Percentiles rank a stretch among this genome's conserved stretches.
phyloP scores from a whole-genome alignment of 2,888 invertebrate genomes.

The Drosophila kanekoi region DNA sequence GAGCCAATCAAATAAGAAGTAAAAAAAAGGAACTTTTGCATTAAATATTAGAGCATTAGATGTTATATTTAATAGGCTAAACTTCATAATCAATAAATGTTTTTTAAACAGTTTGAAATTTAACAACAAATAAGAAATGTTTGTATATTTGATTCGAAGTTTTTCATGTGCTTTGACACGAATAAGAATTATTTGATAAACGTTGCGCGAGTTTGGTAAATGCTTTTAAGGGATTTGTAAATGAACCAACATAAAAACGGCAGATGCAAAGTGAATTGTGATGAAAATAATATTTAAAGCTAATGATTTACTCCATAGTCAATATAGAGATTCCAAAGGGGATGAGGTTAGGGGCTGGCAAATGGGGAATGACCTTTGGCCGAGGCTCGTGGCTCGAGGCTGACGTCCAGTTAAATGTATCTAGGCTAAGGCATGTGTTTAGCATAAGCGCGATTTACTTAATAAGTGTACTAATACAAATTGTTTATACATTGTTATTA shows the following conservation, averaged over 20 bases:
- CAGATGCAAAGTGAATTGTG: constrained; percentile 85
- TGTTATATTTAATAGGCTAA: constrained; percentile 6
- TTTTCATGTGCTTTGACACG: too few relatives aligned
- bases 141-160: neutral
- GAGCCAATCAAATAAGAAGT: constrained; percentile 42
- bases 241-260: constrained; percentile 58
- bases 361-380: too few relatives aligned
- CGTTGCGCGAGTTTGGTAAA: constrained; percentile 15
- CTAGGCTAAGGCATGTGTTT: constrained; percentile 36
- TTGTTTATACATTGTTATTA: constrained; percentile 73
- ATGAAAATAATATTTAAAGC: constrained; percentile 68
- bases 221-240: constrained; percentile 34
- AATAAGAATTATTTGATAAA: constrained; percentile 13
- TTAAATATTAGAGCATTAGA: constrained; percentile 21
- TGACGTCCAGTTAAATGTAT: constrained; percentile 44
- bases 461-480: constrained; percentile 22
- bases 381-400: constrained; percentile 20
- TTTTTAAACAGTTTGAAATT: constrained; percentile 24
- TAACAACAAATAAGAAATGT: neutral
- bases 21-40: constrained; percentile 14
- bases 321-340: constrained; percentile 15
- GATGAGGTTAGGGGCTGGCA: too few relatives aligned
- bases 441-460: constrained; percentile 22
- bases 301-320: constrained; percentile 30
- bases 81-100: constrained; percentile 21